phyloP scores from a whole-genome alignment of 2,113 vertebrate species.

The Cyprinodon variegatus region DNA sequence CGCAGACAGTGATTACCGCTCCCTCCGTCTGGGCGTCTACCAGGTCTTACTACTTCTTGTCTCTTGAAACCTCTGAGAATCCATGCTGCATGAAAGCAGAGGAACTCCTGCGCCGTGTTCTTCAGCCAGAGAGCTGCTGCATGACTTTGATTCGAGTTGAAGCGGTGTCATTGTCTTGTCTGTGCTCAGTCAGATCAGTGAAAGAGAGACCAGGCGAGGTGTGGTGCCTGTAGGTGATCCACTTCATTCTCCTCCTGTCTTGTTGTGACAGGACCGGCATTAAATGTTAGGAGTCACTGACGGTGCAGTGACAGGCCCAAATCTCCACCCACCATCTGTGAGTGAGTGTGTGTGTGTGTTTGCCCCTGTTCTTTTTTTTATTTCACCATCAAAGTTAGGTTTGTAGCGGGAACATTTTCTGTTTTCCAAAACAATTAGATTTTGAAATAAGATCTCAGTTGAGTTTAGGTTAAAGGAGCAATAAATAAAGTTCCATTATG shows the following conservation, averaged over 20 bases:
- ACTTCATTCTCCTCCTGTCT: constrained; percentile 74
- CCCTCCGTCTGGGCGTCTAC: constrained; percentile 7
- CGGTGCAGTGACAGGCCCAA: constrained; percentile 73
- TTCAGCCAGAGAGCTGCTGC: constrained; percentile 22
- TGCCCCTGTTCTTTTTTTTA: neutral
- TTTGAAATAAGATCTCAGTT: too few species aligned
- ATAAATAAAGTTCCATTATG: too few species aligned
- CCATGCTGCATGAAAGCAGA: constrained; percentile 26
- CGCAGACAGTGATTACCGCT: constrained; percentile 68
- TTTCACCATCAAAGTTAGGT: too few species aligned
- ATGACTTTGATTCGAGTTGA: constrained; percentile 48
- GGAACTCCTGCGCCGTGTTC: constrained; percentile 38
- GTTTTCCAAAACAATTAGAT: too few species aligned
- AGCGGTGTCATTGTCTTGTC: constrained; percentile 47
- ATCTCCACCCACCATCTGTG: constrained; percentile 41
- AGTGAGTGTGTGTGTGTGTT: constrained; percentile 43
- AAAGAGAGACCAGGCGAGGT: constrained; percentile 55
- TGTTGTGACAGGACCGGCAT: constrained; percentile 78
- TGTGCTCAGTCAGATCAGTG: constrained; percentile 48
- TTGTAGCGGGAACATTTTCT: too few species aligned
- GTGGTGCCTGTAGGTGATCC: constrained; percentile 79
- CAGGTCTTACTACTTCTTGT: constrained; percentile 3
- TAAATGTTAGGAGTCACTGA: constrained; percentile 70
- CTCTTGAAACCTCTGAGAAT: constrained; percentile 28
- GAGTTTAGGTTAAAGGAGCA: too few species aligned